Conservation (phyloP, 2,888 invertebrate species). For the Ceraclea dissimilis region DNA sequence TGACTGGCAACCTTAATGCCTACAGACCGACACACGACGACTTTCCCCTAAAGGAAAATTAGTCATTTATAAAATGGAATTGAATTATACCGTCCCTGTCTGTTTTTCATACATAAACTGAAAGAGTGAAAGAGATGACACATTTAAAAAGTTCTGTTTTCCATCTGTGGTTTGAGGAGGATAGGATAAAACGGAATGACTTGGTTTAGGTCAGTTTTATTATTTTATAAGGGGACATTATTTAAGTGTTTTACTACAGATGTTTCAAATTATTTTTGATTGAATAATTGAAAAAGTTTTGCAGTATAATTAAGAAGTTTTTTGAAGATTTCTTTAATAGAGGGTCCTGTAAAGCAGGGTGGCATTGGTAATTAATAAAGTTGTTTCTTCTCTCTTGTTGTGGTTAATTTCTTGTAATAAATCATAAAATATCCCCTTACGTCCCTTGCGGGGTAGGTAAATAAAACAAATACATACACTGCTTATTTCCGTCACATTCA, state of each 20-base stretch:
- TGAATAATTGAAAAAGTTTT: conserved; percentile 2
- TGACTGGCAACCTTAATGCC: no score
- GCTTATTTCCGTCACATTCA: no score
- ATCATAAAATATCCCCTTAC: not conserved
- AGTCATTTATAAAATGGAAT: conserved; percentile 1
- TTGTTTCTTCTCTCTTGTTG: not conserved
- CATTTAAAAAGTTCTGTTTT: not conserved
- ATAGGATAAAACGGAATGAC: not conserved
- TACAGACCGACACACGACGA: not conserved
- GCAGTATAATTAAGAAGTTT: conserved; percentile 1
- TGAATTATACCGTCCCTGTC: not conserved
- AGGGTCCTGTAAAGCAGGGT: no score
- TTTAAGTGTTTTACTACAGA: not conserved
- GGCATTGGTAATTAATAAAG: not conserved
- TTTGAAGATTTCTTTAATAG: not conserved
- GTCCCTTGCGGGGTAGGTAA: no score
- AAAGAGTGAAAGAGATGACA: not conserved
- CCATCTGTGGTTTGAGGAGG: not conserved
- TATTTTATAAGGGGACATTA: conserved; percentile 14
- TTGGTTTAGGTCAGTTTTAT: conserved; percentile 21
- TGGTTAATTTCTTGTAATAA: not conserved
- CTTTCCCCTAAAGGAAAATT: conserved; percentile 3
- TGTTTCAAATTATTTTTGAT: not conserved
- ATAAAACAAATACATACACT: no score
- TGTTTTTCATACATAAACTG: not conserved